phyloP scores from a whole-genome alignment of 2,113 vertebrate genomes.

The Tautogolabrus adspersus region DNA sequence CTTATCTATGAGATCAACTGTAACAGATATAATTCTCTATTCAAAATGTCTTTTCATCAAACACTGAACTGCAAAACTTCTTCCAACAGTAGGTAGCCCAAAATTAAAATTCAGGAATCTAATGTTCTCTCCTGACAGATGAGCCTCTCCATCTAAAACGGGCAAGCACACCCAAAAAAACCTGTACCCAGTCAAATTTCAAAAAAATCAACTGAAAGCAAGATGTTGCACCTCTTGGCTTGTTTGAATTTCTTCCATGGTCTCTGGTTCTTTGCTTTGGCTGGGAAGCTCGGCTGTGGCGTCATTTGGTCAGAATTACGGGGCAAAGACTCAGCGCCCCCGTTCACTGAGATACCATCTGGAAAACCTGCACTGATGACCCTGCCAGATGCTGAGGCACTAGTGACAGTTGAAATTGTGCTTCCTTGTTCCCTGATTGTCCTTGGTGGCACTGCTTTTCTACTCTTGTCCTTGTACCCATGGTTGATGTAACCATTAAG shows the following conservation, averaged over 20 bases:
- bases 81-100: not conserved
- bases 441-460: not conserved
- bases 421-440: not conserved
- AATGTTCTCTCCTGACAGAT: not conserved
- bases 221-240: constrained; percentile 39
- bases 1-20: too few relatives aligned
- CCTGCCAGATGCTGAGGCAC: constrained; percentile 2
- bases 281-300: not conserved
- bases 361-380: not conserved
- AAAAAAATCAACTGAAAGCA: not conserved
- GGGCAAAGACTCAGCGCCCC: not conserved
- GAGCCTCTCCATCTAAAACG: not conserved
- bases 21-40: too few relatives aligned
- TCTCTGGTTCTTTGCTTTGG: not conserved
- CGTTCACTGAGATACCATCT: not conserved
- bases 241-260: not conserved
- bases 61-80: not conserved
- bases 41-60: too few relatives aligned
- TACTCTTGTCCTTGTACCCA: not conserved
- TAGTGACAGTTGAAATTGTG: not conserved
- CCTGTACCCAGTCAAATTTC: not conserved
- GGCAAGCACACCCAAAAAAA: not conserved
- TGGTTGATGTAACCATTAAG: constrained; percentile 46
- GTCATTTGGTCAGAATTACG: not conserved
- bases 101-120: not conserved